Base-by-base conservation (phyloP, 2,888 invertebrate species). In the Siphlonurus alternatus region DNA sequence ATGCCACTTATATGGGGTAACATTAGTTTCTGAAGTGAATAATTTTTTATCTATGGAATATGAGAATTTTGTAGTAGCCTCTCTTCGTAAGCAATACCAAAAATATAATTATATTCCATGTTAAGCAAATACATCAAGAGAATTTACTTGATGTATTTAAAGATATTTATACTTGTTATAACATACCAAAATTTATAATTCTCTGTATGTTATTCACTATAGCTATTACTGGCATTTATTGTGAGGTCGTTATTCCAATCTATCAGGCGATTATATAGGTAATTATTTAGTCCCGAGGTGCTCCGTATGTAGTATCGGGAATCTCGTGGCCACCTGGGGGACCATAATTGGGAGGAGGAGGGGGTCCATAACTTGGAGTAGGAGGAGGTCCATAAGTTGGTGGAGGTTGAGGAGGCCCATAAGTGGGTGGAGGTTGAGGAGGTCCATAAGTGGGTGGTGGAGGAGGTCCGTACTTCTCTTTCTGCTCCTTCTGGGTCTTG, bases 401-500 rank as follows among this genome's bases (percentile, higher is more conserved):
- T 7, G 56, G 20, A 5, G 56, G 56, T 56, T 20, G 15, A 5
- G 5, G n/a, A 22, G 56, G 7, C 5, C 20, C 56, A 5, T 10
- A 20, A 22, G 20, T 56, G 56, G 56, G 20, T 10, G 56, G 56
- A 18, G 15, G 15, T 3, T 7, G 5, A 5, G 56, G 56, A 20
- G 56, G 19, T 56, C 7, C 56, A 20, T n/a, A 5, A 20, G 5
- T 10, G n/a, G 56, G 5, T 7, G 5, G 5, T n/a, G 56, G 7
- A 5, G 56, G 19, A 22, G 56, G 56, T 56, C 56, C 56, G 56
- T 56, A 56, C 56, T 56, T 56, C 15, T 10, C n/a, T 5, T 5
- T 10, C 56, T 56, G 56, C 20, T 56, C 56, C 56, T 56, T 56
- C 84, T 87, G 88, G 62, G 88, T 88, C 78, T 88, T 88, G 78